Evolutionary conservation across 1,140 invertebrate species (phyloP), one percentile per base, ranked within the genome.

Genomic region (Drosophila pallidifrons): DNA sequence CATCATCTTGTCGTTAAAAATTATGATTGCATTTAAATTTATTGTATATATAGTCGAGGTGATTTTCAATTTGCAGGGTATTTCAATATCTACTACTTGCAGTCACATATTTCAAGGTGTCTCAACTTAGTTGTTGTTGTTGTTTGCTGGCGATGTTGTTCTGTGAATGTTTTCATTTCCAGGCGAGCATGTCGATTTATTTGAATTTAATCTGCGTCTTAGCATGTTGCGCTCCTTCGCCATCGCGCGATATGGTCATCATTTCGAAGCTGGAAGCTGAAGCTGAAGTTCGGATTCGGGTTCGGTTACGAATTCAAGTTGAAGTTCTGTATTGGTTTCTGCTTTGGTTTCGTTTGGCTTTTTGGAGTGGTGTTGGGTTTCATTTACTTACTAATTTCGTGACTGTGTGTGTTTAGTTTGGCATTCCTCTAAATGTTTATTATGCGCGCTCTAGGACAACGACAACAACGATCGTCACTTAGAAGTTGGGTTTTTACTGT

Each of bases 151-250:
- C 65, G 57, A 73, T 80, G 77, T 86, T 79, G 71, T 75, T 86
- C 73, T 87, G 76, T 87, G 81, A 89, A 89, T 89, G 78, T 89
- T 85, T 81, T 85, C 81, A 89, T 89, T 89, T 88, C 83, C 81
- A 86, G 74, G 70, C 85, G 80, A 83, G 71, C 82, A 82, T 86
- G 87, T 91, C 87, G 86, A 91, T 91, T 90, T 91, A 91, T 91
- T 91, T 91, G 87, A 91, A 86, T 90, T 90, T 91, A 91, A 91
- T 90, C 87, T 86, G 75, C 77, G 73, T 65, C 82, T 81, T 82
- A 87, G 77, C 79, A 88, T 73, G 76, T 65, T 87, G 75, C 52
- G 63, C 76, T 38, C 41, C n/a, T 13, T 43, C 41, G 51, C 35
- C 30, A 13, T 68, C 63, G 45, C 7, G 66, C 49, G 43, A 54